Conservation (phyloP, 2,797 vertebrate species). For the Xerus rutilus region DNA sequence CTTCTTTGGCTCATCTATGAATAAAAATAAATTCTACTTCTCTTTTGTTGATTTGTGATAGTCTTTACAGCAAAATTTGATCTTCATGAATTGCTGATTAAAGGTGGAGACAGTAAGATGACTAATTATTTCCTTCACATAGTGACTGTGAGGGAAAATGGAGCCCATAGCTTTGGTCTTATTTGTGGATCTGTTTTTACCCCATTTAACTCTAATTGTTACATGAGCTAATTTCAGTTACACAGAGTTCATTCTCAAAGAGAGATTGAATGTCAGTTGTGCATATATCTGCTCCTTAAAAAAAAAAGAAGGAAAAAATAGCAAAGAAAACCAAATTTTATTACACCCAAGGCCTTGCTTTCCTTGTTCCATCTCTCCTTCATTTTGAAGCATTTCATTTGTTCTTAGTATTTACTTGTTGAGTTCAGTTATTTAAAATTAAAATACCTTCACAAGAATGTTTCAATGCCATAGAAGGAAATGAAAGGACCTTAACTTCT, state of each 20-base stretch:
- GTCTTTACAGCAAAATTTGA: neutral
- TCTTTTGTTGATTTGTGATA: constrained; percentile 7
- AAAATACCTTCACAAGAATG: constrained; percentile 56
- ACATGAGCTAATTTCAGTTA: neutral
- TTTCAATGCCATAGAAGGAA: neutral
- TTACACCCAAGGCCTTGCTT: neutral
- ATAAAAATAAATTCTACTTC: constrained; percentile 50
- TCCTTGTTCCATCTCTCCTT: neutral
- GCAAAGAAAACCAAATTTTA: neutral
- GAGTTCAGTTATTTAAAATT: constrained; percentile 60
- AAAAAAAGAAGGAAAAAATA: neutral
- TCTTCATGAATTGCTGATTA: constrained; percentile 7
- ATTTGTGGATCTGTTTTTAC: neutral
- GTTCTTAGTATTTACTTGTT: neutral
- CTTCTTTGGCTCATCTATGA: constrained; percentile 48
- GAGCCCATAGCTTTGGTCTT: neutral
- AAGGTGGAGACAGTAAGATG: neutral
- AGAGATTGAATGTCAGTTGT: neutral
- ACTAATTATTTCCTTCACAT: neutral
- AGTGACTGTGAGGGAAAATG: neutral
- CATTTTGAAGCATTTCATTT: neutral
- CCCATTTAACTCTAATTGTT: neutral
- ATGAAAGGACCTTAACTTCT: neutral
- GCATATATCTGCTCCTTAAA: neutral
- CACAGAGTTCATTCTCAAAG: neutral